phyloP scores from a whole-genome alignment of 2,888 invertebrate species.

The Gryllus longicercus region DNA sequence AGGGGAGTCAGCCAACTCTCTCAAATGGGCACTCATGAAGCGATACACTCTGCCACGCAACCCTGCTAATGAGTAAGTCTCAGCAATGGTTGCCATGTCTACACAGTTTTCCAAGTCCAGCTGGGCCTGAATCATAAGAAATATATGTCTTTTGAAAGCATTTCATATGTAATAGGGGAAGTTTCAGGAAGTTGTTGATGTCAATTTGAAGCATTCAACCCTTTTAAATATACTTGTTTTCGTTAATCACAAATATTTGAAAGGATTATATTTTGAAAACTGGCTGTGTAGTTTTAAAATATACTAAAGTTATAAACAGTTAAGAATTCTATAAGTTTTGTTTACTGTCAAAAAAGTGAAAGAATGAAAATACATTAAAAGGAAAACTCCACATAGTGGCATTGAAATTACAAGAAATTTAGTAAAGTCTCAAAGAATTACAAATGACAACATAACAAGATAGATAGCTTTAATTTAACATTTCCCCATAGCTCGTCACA shows the following conservation, averaged over 20 bases:
- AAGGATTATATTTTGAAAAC: too few relatives aligned
- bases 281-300: too few relatives aligned
- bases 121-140: slow-evolving; percentile 51
- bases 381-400: background rate
- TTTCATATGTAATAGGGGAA: background rate
- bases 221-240: too few relatives aligned
- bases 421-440: background rate
- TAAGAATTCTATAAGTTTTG: background rate
- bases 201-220: too few relatives aligned
- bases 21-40: slow-evolving; percentile 62
- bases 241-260: too few relatives aligned
- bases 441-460: background rate
- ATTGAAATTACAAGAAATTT: background rate
- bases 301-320: background rate
- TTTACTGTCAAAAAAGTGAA: too few relatives aligned
- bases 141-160: slow-evolving; percentile 23
- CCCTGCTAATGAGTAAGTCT: slow-evolving; percentile 61
- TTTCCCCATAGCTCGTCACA: too few relatives aligned
- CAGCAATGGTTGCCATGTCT: slow-evolving; percentile 66
- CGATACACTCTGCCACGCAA: slow-evolving; percentile 60
- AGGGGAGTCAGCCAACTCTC: slow-evolving; percentile 57
- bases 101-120: slow-evolving; percentile 67
- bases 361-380: too few relatives aligned
- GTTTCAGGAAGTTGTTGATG: too few relatives aligned
- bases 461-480: too few relatives aligned